These are phyloP conservation scores for Sthenelais limicola DNA, from an alignment of 2,888 invertebrate species.

Conservation along the genomic window DNA sequence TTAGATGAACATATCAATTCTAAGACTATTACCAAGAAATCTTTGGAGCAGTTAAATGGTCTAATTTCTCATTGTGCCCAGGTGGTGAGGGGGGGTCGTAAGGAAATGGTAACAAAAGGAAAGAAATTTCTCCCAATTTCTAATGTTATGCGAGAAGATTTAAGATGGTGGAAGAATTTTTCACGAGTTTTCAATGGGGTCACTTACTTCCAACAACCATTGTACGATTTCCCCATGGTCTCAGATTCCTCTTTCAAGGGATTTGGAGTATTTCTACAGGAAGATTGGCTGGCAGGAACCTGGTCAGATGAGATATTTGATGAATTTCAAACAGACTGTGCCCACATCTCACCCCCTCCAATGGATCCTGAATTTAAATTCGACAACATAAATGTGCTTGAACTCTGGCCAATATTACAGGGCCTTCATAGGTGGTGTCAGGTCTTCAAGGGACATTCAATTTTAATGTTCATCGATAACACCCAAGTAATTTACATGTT, in stretches of 20 bases:
- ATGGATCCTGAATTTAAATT: not conserved
- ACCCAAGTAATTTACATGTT: not conserved
- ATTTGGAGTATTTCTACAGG: not conserved
- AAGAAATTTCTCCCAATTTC: not conserved
- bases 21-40: not conserved
- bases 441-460: not conserved
- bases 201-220: not conserved
- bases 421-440: not conserved
- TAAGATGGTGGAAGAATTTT: not conserved
- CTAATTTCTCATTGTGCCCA: not conserved
- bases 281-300: not conserved
- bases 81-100: not conserved
- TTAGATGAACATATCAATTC: not conserved
- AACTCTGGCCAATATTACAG: not conserved
- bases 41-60: not conserved
- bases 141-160: not conserved
- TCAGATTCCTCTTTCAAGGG: not conserved
- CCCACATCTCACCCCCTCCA: not conserved
- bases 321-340: not conserved
- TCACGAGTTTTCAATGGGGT: not conserved
- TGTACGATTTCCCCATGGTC: not conserved
- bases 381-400: not conserved
- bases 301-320: not conserved
- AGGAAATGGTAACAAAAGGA: not conserved
- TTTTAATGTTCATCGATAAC: not conserved